These are phyloP conservation scores for Drosophila micromelanica DNA, from an alignment of 1,140 invertebrate genomes.

Conservation along the genomic window DNA sequence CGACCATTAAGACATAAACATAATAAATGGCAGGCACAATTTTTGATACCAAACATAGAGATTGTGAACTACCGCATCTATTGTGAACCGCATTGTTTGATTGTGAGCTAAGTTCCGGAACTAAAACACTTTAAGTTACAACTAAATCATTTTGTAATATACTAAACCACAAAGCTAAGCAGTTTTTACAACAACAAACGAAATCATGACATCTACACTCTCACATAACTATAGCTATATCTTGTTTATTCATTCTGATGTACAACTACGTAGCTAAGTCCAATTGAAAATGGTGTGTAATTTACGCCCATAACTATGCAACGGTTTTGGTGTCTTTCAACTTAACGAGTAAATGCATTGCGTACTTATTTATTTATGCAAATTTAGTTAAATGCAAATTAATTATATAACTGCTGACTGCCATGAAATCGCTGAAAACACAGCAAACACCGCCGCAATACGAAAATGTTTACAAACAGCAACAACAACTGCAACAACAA, in stretches of 20 bases:
- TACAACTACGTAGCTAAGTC: constrained; percentile 39
- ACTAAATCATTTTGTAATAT: constrained; percentile 79
- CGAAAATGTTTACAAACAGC: constrained; percentile 71
- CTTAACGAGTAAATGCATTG: constrained; percentile 45
- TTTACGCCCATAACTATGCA: constrained; percentile 32
- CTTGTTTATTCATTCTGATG: constrained; percentile 36
- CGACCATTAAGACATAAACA: constrained; percentile 46
- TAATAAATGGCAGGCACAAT: constrained; percentile 47
- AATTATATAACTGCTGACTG: constrained; percentile 66
- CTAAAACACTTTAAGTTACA: constrained; percentile 61
- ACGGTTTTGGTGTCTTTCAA: constrained; percentile 23
- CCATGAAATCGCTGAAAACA: constrained; percentile 60
- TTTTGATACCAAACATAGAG: constrained; percentile 61
- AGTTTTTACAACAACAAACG: constrained; percentile 59
- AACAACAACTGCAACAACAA: constrained; percentile 22
- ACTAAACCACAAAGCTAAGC: constrained; percentile 64
- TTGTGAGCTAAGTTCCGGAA: constrained; percentile 78
- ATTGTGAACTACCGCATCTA: constrained; percentile 35
- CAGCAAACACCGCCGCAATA: constrained; percentile 46
- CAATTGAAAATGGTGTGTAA: constrained; percentile 20
- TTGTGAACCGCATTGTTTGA: constrained; percentile 75
- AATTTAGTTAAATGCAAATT: constrained; percentile 82
- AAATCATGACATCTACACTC: constrained; percentile 17
- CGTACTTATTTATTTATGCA: constrained; percentile 82
- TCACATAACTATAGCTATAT: constrained; percentile 8